A percentile compares a stretch with the other conserved stretches of the same genome.
Evolutionary conservation across 1,140 invertebrate genomes (phyloP).

Genomic region (Protaetia brevitarsis): DNA sequence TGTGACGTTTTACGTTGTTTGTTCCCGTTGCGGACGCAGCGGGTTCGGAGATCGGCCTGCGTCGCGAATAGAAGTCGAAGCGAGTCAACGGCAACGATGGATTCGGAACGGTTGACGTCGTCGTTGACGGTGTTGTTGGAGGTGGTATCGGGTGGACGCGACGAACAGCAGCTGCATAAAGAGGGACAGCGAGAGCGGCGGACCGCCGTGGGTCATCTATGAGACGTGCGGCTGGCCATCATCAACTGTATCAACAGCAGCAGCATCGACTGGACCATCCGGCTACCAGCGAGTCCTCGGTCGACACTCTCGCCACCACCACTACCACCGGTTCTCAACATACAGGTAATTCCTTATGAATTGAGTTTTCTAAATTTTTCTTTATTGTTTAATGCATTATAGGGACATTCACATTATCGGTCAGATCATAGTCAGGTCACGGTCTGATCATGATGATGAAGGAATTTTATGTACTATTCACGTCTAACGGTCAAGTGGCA

Average conservation of each 20-base stretch:
- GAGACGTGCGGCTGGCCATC: not conserved
- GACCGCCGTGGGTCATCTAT: slow-evolving; percentile 12
- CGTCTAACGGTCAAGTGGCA: too few species aligned
- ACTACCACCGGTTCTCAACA: slow-evolving; percentile 25
- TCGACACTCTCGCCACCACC: slow-evolving; percentile 25
- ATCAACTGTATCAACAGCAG: not conserved
- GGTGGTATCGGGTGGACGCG: not conserved
- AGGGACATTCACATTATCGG: too few species aligned
- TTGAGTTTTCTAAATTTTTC: not conserved
- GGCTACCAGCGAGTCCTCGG: slow-evolving; percentile 24
- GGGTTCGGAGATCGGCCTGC: not conserved
- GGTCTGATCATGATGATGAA: not conserved
- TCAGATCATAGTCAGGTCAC: too few species aligned
- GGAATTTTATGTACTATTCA: not conserved
- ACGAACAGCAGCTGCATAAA: not conserved
- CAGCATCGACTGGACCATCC: slow-evolving; percentile 6
- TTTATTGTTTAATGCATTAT: not conserved
- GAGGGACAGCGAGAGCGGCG: not conserved
- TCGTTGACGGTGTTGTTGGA: not conserved
- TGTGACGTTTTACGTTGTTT: not conserved
- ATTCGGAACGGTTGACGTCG: not conserved
- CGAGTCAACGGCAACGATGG: not conserved
- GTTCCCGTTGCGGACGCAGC: not conserved
- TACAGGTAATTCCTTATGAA: slow-evolving; percentile 9
- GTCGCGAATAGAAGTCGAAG: not conserved